Conservation (phyloP, 2,888 invertebrate genomes). For the Drosophila stalkeri region DNA sequence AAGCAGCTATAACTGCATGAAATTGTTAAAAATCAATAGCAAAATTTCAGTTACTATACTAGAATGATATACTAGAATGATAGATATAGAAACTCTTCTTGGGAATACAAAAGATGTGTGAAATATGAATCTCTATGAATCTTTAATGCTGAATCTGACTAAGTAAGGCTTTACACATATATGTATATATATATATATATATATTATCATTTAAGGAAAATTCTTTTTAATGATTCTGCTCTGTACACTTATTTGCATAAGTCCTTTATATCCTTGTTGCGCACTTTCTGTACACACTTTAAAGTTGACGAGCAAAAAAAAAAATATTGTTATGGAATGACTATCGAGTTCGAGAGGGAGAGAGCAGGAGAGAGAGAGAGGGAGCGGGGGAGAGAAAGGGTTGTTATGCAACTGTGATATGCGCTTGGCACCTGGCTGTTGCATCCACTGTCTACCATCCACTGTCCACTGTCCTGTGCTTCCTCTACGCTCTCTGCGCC, state of each 20-base stretch:
- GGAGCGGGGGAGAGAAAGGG: not conserved
- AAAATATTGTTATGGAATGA: constrained; percentile 6
- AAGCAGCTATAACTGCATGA: too few species aligned
- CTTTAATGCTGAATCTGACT: too few species aligned
- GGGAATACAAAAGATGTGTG: too few species aligned
- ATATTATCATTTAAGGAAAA: not conserved
- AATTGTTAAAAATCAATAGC: too few species aligned
- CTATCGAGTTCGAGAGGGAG: not conserved
- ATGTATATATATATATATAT: not conserved
- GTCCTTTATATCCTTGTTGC: constrained; percentile 2
- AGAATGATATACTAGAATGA: too few species aligned
- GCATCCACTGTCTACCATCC: constrained; percentile 6
- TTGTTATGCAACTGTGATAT: constrained; percentile 28
- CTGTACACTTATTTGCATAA: constrained; percentile 13
- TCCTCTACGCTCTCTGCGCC: not conserved
- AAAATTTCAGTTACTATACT: too few species aligned
- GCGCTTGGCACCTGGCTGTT: constrained; percentile 25
- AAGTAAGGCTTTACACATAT: too few species aligned
- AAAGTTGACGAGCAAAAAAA: constrained; percentile 9
- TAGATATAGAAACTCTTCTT: too few species aligned
- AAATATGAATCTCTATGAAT: too few species aligned
- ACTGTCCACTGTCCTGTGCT: not conserved
- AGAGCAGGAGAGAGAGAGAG: not conserved
- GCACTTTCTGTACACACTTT: constrained; percentile 1
- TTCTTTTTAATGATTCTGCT: not conserved